Evolutionary conservation across 2,797 vertebrate genomes (phyloP).

Genomic region (Spinibarbus caldwelli): DNA sequence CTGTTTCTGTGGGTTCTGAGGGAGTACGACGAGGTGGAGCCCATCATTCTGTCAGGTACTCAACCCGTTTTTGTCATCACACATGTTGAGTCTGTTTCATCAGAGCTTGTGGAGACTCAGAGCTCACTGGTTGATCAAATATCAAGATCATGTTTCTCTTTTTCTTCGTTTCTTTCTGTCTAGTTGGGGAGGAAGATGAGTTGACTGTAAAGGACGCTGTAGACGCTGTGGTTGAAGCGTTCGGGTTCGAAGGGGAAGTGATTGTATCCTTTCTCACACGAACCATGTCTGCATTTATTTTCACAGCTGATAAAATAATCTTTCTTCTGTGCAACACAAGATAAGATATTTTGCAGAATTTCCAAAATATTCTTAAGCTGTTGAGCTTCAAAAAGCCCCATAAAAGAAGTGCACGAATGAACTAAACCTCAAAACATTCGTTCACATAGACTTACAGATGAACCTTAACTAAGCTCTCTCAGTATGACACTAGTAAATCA

Average conservation of each 20-base stretch:
- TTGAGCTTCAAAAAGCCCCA: not conserved
- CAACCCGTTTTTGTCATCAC: not conserved
- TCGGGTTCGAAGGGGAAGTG: constrained; percentile 86
- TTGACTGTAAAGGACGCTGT: constrained; percentile 92
- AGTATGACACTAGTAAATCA: constrained; percentile 81
- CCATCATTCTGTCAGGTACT: constrained; percentile 93
- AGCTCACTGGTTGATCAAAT: too few species aligned
- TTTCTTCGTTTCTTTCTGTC: constrained; percentile 2
- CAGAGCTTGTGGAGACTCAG: not conserved
- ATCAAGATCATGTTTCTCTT: not conserved
- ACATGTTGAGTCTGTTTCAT: not conserved
- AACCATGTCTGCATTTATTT: not conserved
- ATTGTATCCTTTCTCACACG: constrained; percentile 85
- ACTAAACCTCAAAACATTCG: not conserved
- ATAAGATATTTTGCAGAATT: not conserved
- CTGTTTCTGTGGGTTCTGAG: constrained; percentile 93
- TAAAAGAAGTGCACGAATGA: not conserved
- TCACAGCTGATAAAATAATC: not conserved
- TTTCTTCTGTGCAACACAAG: not conserved
- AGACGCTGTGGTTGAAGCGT: constrained; percentile 79
- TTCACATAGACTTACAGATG: not conserved
- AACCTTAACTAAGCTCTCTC: constrained; percentile 49
- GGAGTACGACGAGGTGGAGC: constrained; percentile 90
- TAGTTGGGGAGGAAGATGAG: constrained; percentile 94
- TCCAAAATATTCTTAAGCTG: not conserved